These are phyloP conservation scores for Eulemur rubriventer DNA, from an alignment of 2,797 vertebrate genomes.

Conservation along the genomic window DNA sequence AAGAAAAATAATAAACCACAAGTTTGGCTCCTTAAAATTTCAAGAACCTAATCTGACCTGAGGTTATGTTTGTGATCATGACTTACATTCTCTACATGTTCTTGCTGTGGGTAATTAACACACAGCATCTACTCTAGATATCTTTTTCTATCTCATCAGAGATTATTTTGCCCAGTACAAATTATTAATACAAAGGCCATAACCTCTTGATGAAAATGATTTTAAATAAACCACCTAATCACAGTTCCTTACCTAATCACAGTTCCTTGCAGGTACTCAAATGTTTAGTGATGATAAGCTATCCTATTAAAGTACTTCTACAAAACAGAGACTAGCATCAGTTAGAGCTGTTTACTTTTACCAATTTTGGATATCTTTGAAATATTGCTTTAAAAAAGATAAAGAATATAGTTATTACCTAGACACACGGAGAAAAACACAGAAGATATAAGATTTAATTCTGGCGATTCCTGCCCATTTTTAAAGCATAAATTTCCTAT, in stretches of 20 bases:
- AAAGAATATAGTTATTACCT: background rate
- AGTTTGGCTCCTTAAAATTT: conserved; percentile 7
- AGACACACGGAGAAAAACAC: background rate
- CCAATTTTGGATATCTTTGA: background rate
- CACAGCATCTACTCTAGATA: background rate
- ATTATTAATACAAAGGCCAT: background rate
- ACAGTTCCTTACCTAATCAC: background rate
- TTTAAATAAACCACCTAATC: conserved; percentile 25
- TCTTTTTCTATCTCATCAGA: background rate
- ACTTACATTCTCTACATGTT: background rate
- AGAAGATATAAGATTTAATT: background rate
- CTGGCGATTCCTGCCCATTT: background rate
- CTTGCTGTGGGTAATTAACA: background rate
- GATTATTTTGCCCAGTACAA: background rate
- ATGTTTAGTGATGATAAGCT: background rate
- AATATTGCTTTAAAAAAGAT: background rate
- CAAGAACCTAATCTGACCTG: background rate
- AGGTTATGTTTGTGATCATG: background rate
- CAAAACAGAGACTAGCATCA: background rate
- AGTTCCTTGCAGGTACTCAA: background rate
- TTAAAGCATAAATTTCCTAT: background rate
- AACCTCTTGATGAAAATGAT: conserved; percentile 13
- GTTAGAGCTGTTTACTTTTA: background rate
- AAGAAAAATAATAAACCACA: conserved; percentile 31
- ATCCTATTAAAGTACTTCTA: background rate